Base-by-base conservation (phyloP, 64 coral and sea anemone genomes). In the Montipora foliosa region DNA sequence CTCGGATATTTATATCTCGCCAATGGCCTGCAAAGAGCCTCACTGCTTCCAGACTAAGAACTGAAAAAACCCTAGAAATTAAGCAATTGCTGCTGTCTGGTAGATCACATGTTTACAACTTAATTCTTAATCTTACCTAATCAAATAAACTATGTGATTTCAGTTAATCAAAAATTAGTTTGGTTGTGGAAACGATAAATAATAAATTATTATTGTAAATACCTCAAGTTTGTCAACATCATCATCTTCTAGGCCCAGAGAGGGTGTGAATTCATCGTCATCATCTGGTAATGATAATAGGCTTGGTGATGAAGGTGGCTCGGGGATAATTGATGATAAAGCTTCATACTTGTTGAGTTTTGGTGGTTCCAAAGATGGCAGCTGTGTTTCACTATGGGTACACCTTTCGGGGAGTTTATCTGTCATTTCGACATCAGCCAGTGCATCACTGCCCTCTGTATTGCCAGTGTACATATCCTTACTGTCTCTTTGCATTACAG, bases 231-330 rank as follows among this genome's bases (percentile, higher is more conserved):
- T 11, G 11, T 57, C 53, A 57, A 8, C 53, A 57, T 57, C 68
- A 21, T 24, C 68, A 71, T 71, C 68, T 45, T 95, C 57, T 6
- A 92, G 67, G 8, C 89, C 94, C 8, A 95, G 94, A 64, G 94
- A 95, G 50, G 89, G 94, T 12, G 94, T 92, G 1, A 21, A 78
- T 73, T 92, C 94, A 72, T 90, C 46, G 12, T 95, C 94, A 47
- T 95, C 94, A 82, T 94, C 93, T 3, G 14, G 69, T 19, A 95
- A 77, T 47, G 93, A 90, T 4, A 17, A 48, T n/a, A 95, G 76
- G 44, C 59, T 95, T 44, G 59, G 75, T n/a, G 93, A 90, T 25
- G 88, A 95, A 47, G 80, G 93, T 10, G 93, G 87, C 12, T 95
- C 93, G 78, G 93, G 93, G 9, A 95, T 77, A 47, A 95, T 6